Evolutionary conservation across 2,888 invertebrate species (phyloP), one percentile per base, ranked within the genome.

Genomic region (Ptilodon capucinus): DNA sequence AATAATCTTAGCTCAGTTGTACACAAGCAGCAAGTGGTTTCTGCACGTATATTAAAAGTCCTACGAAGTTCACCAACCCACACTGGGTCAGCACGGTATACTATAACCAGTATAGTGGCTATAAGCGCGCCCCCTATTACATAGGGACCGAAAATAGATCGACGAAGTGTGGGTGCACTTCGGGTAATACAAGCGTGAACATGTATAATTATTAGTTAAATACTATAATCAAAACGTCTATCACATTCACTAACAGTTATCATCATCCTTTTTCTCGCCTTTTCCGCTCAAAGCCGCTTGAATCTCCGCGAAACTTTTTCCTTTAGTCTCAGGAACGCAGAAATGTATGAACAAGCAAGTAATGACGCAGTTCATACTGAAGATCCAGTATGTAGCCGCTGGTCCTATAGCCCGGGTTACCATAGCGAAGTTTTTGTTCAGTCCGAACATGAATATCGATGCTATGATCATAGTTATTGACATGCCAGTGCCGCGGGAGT

Each of bases 311-410:
- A 86, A 81, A 7, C 69, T 69, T 41, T 76, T 85, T 0, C 83
- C 83, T 25, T 83, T 86, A 0, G 86, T 87, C 48, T 87, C 86
- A 0, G 86, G 86, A 0, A 86, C 40, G 48, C 67, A 80, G 6
- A 79, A 58, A 9, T 65, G 38, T 1, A 84, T 59, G 18, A 83
- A 76, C 0, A 69, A 3, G 19, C 65, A 63, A 0, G 78, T 44
- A 0, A 84, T 16, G 0, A 81, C 35, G 36, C 60, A 74, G 32
- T 72, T 67, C 0, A 60, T 45, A 19, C 74, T 64, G 38, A 79
- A 84, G 2, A 69, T 40, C 73, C 79, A 82, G 38, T 82, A 86
- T 0, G 78, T 83, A 0, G 57, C 39, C 0, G 79, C 62, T 0
- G 83, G 70, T 0, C 85, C 86, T 0, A 85, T 47, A 0, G 60